Evolutionary conservation across 1,140 invertebrate genomes (phyloP).

Genomic region (Cydia amplana): DNA sequence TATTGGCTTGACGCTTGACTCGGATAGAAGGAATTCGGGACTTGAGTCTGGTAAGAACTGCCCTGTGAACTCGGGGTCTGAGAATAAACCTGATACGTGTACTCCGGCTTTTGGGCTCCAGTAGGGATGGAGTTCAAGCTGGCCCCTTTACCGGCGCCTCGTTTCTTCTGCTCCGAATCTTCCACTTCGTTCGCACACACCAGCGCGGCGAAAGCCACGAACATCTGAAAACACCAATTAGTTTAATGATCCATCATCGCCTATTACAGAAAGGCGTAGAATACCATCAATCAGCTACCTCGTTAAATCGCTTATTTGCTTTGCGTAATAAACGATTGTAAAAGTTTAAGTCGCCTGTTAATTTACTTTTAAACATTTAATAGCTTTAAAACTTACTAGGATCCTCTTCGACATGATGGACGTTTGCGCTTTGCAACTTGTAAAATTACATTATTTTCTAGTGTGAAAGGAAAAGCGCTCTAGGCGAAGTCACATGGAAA

Average conservation of each 20-base stretch:
- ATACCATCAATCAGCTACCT: conserved; percentile 49
- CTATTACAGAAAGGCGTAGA: conserved; percentile 38
- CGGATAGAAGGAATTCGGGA: conserved; percentile 68
- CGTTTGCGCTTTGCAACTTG: conserved; percentile 29
- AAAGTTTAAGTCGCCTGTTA: conserved; percentile 34
- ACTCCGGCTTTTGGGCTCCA: conserved; percentile 68
- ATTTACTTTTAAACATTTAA: conserved; percentile 30
- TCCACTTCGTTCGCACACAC: conserved; percentile 60
- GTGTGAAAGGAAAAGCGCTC: conserved; percentile 66
- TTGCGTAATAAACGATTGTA: conserved; percentile 38
- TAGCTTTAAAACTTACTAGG: conserved; percentile 57
- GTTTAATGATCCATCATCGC: conserved; percentile 46
- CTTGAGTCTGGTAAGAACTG: conserved; percentile 56
- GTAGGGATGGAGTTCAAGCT: conserved; percentile 64
- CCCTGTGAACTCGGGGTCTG: conserved; percentile 53
- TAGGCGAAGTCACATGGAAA: conserved; percentile 60
- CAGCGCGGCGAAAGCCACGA: conserved; percentile 56
- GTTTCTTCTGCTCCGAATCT: conserved; percentile 68
- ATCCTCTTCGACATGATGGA: conserved; percentile 61
- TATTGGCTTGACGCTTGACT: conserved; percentile 59
- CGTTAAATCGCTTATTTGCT: conserved; percentile 39
- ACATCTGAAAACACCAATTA: conserved; percentile 57
- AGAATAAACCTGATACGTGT: conserved; percentile 66
- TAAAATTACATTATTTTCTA: conserved; percentile 63
- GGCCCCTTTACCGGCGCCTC: conserved; percentile 61